Percentiles rank a stretch among this genome's conserved stretches.
Evolutionary conservation across 2,888 invertebrate species (phyloP).

Genomic region (Girardia tigrina): DNA sequence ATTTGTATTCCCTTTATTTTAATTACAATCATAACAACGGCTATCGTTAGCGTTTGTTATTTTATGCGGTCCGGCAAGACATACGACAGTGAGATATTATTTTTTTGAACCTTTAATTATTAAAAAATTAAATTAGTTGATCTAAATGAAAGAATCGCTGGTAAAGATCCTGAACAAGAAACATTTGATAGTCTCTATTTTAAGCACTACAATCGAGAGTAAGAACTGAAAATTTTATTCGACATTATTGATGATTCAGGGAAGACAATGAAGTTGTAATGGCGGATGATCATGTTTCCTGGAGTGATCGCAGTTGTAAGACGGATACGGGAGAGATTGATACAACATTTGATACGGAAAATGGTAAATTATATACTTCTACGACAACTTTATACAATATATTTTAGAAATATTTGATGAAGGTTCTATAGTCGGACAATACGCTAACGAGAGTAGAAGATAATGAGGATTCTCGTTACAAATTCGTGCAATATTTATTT

Average conservation of each 20-base stretch:
- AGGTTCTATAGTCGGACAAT: not conserved
- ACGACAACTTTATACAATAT: no score
- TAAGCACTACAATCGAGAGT: not conserved
- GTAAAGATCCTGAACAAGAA: conserved; percentile 18
- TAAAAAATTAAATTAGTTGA: not conserved
- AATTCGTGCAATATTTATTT: no score
- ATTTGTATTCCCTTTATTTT: not conserved
- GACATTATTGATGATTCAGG: not conserved
- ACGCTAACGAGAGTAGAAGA: not conserved
- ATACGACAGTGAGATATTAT: not conserved
- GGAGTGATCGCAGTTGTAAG: not conserved
- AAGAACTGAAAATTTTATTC: no score
- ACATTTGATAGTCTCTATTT: conserved; percentile 15
- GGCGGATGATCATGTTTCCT: not conserved
- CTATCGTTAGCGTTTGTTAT: not conserved
- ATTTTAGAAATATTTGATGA: conserved; percentile 4
- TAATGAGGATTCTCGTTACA: no score
- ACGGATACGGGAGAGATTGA: not conserved
- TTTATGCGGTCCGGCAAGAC: not conserved
- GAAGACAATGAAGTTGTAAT: not conserved
- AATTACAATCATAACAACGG: not conserved
- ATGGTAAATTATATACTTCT: not conserved
- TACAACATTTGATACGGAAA: not conserved
- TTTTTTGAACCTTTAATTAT: no score
- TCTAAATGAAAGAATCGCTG: not conserved